These are phyloP conservation scores for Drosophila bocqueti DNA, from an alignment of 1,140 invertebrate species.

Conservation along the genomic window DNA sequence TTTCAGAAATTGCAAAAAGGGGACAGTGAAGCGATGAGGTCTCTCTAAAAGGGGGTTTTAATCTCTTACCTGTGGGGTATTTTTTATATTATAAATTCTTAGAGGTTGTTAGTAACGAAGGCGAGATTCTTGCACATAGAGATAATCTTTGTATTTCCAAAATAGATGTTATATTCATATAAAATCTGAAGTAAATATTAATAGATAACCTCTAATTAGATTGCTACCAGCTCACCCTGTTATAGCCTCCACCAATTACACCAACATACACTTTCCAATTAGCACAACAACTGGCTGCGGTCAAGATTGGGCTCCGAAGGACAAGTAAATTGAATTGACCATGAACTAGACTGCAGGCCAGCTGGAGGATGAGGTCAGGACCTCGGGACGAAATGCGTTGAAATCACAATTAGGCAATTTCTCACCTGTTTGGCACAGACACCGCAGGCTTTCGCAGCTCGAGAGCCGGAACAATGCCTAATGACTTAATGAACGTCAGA, in stretches of 20 bases:
- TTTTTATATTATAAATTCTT: neutral
- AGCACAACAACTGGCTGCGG: slow-evolving; percentile 37
- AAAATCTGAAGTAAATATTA: neutral
- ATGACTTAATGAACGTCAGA: slow-evolving; percentile 77
- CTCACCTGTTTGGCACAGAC: slow-evolving; percentile 71
- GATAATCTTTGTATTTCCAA: neutral
- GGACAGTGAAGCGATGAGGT: neutral
- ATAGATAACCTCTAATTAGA: neutral
- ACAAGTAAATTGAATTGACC: slow-evolving; percentile 68
- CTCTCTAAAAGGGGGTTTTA: neutral
- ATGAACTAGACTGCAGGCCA: slow-evolving; percentile 9
- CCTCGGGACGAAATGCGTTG: slow-evolving; percentile 58
- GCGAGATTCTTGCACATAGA: neutral
- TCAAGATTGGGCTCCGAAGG: neutral
- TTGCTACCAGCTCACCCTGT: neutral
- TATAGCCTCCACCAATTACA: neutral
- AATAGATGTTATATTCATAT: neutral
- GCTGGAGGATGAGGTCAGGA: slow-evolving; percentile 22
- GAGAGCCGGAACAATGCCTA: slow-evolving; percentile 70
- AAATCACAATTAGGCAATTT: slow-evolving; percentile 83
- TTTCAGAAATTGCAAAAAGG: neutral
- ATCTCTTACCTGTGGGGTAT: too few relatives aligned
- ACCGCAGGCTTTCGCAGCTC: slow-evolving; percentile 39
- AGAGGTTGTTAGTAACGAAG: neutral
- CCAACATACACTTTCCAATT: slow-evolving; percentile 53